Evolutionary conservation across 2,888 invertebrate genomes (phyloP), one percentile per base, ranked within the genome.

Genomic region (Drosophila peninsularis): DNA sequence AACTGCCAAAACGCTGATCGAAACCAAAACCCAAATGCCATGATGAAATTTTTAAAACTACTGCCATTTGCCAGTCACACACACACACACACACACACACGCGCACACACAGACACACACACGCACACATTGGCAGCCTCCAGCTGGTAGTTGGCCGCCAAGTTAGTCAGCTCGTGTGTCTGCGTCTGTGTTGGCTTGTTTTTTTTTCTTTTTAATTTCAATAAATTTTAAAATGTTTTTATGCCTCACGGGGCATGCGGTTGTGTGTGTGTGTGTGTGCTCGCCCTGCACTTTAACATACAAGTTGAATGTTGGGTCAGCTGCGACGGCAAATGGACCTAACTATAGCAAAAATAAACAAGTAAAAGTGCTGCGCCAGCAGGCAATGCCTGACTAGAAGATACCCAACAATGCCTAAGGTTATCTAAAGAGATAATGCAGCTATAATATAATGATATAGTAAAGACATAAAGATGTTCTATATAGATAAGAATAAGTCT

Each of bases 191-290:
- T 5, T 36, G 60, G 41, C 41, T 19, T 41, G 19, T 21, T 58
- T 56, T 55, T 14, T 13, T 14, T 19, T 14, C 32, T 45, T 60
- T 72, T 78, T 57, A 54, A 55, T 64, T 78, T 64, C 65, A 68
- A 80, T 82, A 75, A 72, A 70, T 78, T 80, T 60, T 52, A 52
- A 80, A 80, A 80, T 68, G 74, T 68, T 75, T 72, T 78, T 66
- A 66, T 65, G 71, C 74, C 39, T 52, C 45, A 68, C 53, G 47
- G 55, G 44, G 41, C 61, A 49, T 66, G 42, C 21, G 30, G 45
- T 7, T 24, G 17, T 21, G 24, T 52, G 21, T 56, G 5, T 30
- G 34, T 45, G 39, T 52, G 37, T 49, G 24, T 34, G 56, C 45
- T 13, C 30, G 53, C 39, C 41, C 54, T 54, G 41, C 56, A 27